A percentile compares a stretch with the other conserved stretches of the same genome.
Conservation (phyloP, 2,888 invertebrate genomes). For the Stenodema calcarata region DNA sequence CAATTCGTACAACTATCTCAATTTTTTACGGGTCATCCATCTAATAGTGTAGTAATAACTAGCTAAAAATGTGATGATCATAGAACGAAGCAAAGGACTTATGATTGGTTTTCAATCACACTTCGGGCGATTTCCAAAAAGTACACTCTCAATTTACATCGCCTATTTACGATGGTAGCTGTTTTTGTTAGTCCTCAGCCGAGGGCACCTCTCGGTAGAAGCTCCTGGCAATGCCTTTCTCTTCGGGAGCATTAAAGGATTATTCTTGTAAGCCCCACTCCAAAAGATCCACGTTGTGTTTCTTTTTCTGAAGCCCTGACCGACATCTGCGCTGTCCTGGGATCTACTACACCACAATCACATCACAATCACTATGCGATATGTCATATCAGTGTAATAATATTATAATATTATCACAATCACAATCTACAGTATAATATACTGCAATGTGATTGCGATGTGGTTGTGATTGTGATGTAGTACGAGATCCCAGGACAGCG, state of each 20-base stretch:
- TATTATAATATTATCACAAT: too few species aligned
- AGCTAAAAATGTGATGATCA: too few species aligned
- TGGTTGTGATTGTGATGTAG: too few species aligned
- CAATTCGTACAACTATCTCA: too few species aligned
- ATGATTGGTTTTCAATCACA: background rate
- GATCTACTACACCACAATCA: too few species aligned
- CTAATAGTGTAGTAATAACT: too few species aligned
- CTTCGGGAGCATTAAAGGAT: background rate
- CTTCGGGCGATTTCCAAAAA: background rate
- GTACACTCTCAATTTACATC: background rate
- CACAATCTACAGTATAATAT: too few species aligned
- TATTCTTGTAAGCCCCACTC: background rate
- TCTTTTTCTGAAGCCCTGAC: background rate
- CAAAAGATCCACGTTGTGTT: background rate
- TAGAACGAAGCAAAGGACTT: too few species aligned
- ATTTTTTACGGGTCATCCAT: too few species aligned
- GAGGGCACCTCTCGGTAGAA: background rate
- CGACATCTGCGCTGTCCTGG: background rate
- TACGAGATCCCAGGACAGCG: background rate
- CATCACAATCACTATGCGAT: too few species aligned
- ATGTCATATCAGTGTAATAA: too few species aligned
- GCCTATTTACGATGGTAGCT: background rate
- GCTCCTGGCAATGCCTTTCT: background rate
- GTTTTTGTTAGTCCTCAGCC: background rate
- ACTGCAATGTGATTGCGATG: too few species aligned